These are phyloP conservation scores for Erebia palarica DNA, from an alignment of 2,888 invertebrate species.

Conservation along the genomic window DNA sequence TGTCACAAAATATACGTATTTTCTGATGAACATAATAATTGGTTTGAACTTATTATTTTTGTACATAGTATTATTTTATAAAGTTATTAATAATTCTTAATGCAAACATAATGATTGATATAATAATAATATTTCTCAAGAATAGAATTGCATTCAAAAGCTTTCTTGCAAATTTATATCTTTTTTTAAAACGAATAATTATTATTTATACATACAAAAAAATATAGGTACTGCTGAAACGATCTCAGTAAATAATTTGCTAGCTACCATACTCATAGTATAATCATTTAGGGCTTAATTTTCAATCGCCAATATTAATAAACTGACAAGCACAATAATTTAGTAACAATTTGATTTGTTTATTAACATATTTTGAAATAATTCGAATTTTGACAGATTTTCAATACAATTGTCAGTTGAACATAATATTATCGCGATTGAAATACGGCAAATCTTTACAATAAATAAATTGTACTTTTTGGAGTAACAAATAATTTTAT, in stretches of 20 bases:
- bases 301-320: background rate
- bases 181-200: no score
- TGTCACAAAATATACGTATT: background rate
- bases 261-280: no score
- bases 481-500: background rate
- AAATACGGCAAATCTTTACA: background rate
- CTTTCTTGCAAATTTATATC: no score
- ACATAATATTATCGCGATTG: background rate
- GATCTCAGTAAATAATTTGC: no score
- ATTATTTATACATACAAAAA: no score
- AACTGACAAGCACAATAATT: no score
- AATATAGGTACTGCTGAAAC: no score
- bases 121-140: background rate
- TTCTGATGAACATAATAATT: background rate
- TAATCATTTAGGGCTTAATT: no score
- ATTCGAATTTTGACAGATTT: no score
- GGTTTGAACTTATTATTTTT: conserved; percentile 8
- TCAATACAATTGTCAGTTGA: background rate
- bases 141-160: background rate
- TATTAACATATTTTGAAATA: no score
- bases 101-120: background rate
- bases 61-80: background rate
- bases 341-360: no score
- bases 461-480: background rate
- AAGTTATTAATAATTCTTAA: background rate